phyloP scores from a whole-genome alignment of 2,797 vertebrate species.

The Sebastiscus tertius region DNA sequence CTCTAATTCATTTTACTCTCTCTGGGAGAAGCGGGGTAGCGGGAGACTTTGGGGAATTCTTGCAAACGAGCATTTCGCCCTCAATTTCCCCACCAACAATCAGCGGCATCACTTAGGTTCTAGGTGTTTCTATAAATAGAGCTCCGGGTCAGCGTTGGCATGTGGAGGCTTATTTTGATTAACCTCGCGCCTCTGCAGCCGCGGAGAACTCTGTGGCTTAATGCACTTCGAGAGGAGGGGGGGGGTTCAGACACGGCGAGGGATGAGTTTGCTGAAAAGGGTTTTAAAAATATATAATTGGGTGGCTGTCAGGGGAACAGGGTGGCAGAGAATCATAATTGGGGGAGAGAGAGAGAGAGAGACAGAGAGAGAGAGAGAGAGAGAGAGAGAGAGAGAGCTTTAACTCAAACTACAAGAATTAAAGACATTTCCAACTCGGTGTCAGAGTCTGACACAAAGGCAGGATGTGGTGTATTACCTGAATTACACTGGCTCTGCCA shows the following conservation, averaged over 20 bases:
- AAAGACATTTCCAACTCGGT: slow-evolving; percentile 47
- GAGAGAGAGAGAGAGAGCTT: not conserved
- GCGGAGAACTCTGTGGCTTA: slow-evolving; percentile 29
- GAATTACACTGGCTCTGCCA: slow-evolving; percentile 11
- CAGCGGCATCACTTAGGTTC: slow-evolving; percentile 44
- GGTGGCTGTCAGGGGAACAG: slow-evolving; percentile 58
- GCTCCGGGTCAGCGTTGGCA: slow-evolving; percentile 47
- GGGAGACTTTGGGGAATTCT: slow-evolving; percentile 57
- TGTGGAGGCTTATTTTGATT: slow-evolving; percentile 58
- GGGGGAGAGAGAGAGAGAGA: not conserved
- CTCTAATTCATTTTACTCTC: slow-evolving; percentile 75
- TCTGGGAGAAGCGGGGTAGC: slow-evolving; percentile 50
- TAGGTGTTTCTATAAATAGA: slow-evolving; percentile 64
- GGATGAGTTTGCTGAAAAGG: slow-evolving; percentile 38
- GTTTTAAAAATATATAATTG: slow-evolving; percentile 65
- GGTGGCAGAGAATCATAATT: slow-evolving; percentile 35
- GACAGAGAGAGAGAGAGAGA: not conserved
- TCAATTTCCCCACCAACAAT: slow-evolving; percentile 58
- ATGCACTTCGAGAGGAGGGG: slow-evolving; percentile 34
- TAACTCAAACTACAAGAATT: slow-evolving; percentile 47
- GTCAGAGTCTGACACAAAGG: slow-evolving; percentile 38
- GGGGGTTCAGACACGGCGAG: slow-evolving; percentile 13
- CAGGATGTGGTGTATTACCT: slow-evolving; percentile 32
- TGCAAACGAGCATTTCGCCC: slow-evolving; percentile 40
- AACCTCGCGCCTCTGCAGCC: slow-evolving; percentile 48